Base-by-base conservation (phyloP, 1,140 invertebrate genomes). In the Potamilus streckersoni region DNA sequence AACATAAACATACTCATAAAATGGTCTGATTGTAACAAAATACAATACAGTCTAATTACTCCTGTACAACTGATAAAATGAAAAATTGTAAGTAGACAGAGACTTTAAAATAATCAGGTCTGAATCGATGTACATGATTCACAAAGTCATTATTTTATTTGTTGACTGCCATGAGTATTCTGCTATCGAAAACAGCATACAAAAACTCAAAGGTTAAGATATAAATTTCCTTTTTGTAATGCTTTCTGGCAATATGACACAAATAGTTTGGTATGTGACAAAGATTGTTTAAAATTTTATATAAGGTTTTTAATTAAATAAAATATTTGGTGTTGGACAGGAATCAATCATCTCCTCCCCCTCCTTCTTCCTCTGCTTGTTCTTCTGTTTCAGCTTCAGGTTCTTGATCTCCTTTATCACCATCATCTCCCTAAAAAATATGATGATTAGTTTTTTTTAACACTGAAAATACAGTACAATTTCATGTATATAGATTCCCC, bases 311-410 rank as follows among this genome's bases (percentile, higher is more conserved):
- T 49, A 49, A 49, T 49, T 49, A 49, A 49, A 49, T 49, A 49
- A 49, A 49, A 49, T 49, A 6, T 49, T 49, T 49, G 38, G 55
- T 17, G 15, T n/a, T 71, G 11, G 69, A 19, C 69, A 23, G 15
- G 55, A 23, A 56, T 65, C 67, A 62, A 17, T 70, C 64, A 8
- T 72, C 62, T 55, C 65, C 62, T 55, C 65, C 70, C 17, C 67
- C 67, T 23, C 71, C 71, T 17, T 71, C 77, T 49, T 71, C 60
- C 13, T 63, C 61, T 19, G n/a, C 60, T 75, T 68, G 59, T 31
- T 72, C 66, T 2, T 65, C 66, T 55, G 68, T 56, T 13, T 78
- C 69, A 27, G 58, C 70, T 57, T 73, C 56, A 58, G 66, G 38
- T 59, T 60, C 63, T 56, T 61, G 27, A 31, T 20, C 62, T 49